Evolutionary conservation across 2,113 vertebrate genomes (phyloP), one percentile per base, ranked within the genome.

Genomic region (Dascyllus trimaculatus): DNA sequence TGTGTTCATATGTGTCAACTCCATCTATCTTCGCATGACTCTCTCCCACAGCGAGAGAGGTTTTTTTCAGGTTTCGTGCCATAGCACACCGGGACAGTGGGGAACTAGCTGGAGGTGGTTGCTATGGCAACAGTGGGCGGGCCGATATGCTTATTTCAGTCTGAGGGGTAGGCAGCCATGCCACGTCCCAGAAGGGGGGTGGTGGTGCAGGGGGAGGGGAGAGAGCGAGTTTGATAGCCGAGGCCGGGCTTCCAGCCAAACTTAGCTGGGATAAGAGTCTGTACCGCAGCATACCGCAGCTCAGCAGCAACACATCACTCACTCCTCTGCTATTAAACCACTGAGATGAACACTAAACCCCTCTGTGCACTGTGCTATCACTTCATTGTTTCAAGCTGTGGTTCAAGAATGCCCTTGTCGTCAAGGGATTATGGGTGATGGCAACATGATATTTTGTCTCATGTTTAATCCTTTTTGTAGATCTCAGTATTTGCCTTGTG

Each of bases 61-160:
- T 26, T 65, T 46, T n/a, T n/a, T n/a, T n/a, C 29, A 29, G 29
- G 4, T 29, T 19, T 58, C 45, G 52, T 63, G 58, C 74, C 60
- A 80, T 64, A 51, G 69, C 43, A 29, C 6, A 40, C 43, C 19
- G 10, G 29, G 56, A 74, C 22, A 19, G 25, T 21, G 46, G 22
- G 13, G 52, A 83, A 32, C 68, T 71, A 52, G 53, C 78, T 71
- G 52, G 78, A 84, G 51, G 59, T 24, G 69, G 90, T 93, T 92
- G 74, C 81, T 60, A 58, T 71, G 68, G 88, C 68, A 88, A 90
- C 88, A 40, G 67, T n/a, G 59, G 78, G 74, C 15, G 56, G 83
- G 71, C 54, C 60, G 19, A 43, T 82, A 35, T 54, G 67, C 57
- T 78, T 78, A 63, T 86, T 82, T 82, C 71, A 76, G 69, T 53